Evolutionary conservation across 2,797 vertebrate genomes (phyloP).

Genomic region (Pseudotriccus pelzelni): DNA sequence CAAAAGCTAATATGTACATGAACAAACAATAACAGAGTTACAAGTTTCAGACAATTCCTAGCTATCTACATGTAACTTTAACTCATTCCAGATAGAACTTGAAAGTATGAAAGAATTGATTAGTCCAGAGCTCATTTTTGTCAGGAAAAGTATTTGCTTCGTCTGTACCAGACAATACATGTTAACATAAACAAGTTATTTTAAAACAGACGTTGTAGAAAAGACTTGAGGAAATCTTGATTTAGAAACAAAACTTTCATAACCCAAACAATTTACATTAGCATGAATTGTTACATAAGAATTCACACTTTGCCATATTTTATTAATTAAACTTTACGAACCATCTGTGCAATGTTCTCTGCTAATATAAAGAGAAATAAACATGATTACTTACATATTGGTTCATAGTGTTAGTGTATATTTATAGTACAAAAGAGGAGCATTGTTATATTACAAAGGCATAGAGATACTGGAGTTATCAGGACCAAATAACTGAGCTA

Average conservation of each 20-base stretch:
- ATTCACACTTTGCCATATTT: not conserved
- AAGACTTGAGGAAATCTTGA: not conserved
- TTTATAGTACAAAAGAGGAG: not conserved
- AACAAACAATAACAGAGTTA: not conserved
- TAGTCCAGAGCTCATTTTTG: not conserved
- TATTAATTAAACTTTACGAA: conserved; percentile 30
- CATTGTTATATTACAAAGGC: not conserved
- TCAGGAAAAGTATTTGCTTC: not conserved
- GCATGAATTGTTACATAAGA: not conserved
- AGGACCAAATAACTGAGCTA: not conserved
- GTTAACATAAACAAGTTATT: not conserved
- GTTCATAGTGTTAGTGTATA: not conserved
- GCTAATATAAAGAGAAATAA: not conserved
- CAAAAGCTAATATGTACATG: not conserved
- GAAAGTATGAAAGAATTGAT: not conserved
- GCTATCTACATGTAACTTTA: not conserved
- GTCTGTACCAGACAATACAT: not conserved
- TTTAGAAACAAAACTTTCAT: not conserved
- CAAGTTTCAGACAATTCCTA: not conserved
- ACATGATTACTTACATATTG: not conserved
- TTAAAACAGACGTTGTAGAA: not conserved
- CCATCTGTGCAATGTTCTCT: conserved; percentile 19
- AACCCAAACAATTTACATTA: not conserved
- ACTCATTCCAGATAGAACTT: not conserved
- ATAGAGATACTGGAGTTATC: not conserved